Base-by-base conservation (phyloP, 2,888 invertebrate species). In the Cheilosia pagana region DNA sequence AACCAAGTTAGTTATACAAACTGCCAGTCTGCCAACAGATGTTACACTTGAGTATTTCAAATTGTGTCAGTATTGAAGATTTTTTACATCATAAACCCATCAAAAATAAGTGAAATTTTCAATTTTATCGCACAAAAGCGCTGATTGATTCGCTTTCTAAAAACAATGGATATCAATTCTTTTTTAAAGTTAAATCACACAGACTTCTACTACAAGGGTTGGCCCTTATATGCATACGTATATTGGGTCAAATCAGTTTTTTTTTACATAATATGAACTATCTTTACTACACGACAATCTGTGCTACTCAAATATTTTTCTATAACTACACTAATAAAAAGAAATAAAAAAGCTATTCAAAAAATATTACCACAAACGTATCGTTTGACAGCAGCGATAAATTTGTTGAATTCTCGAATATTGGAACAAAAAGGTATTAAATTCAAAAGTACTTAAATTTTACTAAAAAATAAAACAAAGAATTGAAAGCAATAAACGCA, bases 241-340 rank as follows among this genome's bases (percentile, higher is more conserved):
- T 68, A 55, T 63, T 70, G 50, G 75, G 76, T 81, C 75, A 52
- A 75, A 71, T 60, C 72, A 71, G 70, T 74, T 79, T 59, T 31
- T 68, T 60, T 75, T 74, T 57, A 72, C 68, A 79, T 74, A 28
- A 28, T 74, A 45, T 83, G 71, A 65, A 79, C 78, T 78, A 57
- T 78, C 63, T 78, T 68, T 68, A 83, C 74, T 59, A 78, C 83
- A 83, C 78, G 83, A 83, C 83, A 83, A 83, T 83, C 83, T 83
- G 83, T 83, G 65, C 74, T 79, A 83, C 50, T 78, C 53, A 68
- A 57, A 52, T 48, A 71, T 35, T 35, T 35, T 35, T 35, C 35
- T 55, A 77, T 7, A 60, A 55, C 55, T 21, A 12, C 48, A 55
- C 10, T 1, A 2, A 53, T n/a, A n/a, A 43, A 43, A 16, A 50